A percentile compares a stretch with the other conserved stretches of the same genome.
phyloP scores from a whole-genome alignment of 2,888 invertebrate genomes.

The Drosophila helvetica region DNA sequence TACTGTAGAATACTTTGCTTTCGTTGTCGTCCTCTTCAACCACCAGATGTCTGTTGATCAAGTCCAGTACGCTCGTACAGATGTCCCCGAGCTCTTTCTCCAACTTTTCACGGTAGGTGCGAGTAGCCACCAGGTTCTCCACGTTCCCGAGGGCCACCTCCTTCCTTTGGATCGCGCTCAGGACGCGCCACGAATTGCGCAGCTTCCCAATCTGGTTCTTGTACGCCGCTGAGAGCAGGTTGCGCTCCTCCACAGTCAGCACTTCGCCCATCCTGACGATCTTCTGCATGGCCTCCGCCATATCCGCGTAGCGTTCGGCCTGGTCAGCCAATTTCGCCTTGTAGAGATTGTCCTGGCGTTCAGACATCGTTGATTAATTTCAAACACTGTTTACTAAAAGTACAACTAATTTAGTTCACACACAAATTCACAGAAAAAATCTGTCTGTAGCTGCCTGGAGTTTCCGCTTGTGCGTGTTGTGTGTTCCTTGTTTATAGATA shows the following conservation, averaged over 20 bases:
- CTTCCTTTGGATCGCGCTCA: constrained; percentile 98
- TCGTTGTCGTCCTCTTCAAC: constrained; percentile 96
- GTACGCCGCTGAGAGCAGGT: constrained; percentile 98
- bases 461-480: background rate
- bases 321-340: background rate
- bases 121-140: constrained; percentile 96
- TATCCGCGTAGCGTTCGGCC: constrained; percentile 88
- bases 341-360: background rate
- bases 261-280: constrained; percentile 97
- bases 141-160: constrained; percentile 97
- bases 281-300: constrained; percentile 99
- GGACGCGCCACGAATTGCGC: constrained; percentile 98
- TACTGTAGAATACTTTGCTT: constrained; percentile 99
- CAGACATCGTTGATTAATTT: background rate
- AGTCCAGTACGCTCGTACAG: constrained; percentile 96
- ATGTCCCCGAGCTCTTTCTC: constrained; percentile 98
- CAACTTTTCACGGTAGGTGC: constrained; percentile 96
- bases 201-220: constrained; percentile 99
- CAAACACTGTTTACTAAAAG: background rate
- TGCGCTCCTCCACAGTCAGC: constrained; percentile 98
- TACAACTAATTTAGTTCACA: too few species aligned
- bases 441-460: background rate
- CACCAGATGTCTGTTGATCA: constrained; percentile 97
- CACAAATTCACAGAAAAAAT: background rate
- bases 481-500: background rate